A percentile compares a stretch with the other conserved stretches of the same genome.
Evolutionary conservation across 1,140 invertebrate species (phyloP).

Genomic region (Diplogasteroides magnus): DNA sequence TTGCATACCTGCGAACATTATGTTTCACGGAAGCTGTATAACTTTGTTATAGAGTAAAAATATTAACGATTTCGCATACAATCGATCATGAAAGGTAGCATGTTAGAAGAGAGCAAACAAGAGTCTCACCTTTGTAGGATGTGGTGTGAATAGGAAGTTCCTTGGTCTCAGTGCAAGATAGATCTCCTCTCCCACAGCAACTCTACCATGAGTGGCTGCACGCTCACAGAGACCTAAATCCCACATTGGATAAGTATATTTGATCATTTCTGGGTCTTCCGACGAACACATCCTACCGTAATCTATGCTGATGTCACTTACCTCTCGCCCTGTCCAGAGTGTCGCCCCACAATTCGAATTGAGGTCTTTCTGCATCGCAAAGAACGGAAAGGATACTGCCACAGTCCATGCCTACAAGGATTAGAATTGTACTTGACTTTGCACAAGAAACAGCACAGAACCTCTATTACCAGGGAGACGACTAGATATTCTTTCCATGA

Average conservation of each 20-base stretch:
- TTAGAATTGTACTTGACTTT: not conserved
- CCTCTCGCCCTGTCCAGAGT: slow-evolving; percentile 30
- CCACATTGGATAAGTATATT: not conserved
- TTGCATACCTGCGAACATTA: too few relatives aligned
- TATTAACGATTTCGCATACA: too few relatives aligned
- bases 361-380: slow-evolving; percentile 42
- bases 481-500: not conserved
- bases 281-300: not conserved
- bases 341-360: slow-evolving; percentile 31
- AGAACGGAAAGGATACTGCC: slow-evolving; percentile 49
- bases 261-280: not conserved
- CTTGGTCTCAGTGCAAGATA: slow-evolving; percentile 49
- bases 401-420: slow-evolving; percentile 42
- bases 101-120: too few relatives aligned
- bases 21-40: too few relatives aligned
- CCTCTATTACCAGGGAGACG: not conserved
- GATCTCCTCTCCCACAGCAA: slow-evolving; percentile 51
- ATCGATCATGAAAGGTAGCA: too few relatives aligned
- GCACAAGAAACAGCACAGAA: not conserved
- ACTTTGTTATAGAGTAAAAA: too few relatives aligned
- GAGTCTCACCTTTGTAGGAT: slow-evolving; percentile 38
- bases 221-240: slow-evolving; percentile 16
- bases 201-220: slow-evolving; percentile 31
- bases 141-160: slow-evolving; percentile 41
- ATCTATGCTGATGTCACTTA: slow-evolving; percentile 12